Evolutionary conservation across 2,113 vertebrate genomes (phyloP), one percentile per base, ranked within the genome.

Genomic region (Corythaixoides concolor): DNA sequence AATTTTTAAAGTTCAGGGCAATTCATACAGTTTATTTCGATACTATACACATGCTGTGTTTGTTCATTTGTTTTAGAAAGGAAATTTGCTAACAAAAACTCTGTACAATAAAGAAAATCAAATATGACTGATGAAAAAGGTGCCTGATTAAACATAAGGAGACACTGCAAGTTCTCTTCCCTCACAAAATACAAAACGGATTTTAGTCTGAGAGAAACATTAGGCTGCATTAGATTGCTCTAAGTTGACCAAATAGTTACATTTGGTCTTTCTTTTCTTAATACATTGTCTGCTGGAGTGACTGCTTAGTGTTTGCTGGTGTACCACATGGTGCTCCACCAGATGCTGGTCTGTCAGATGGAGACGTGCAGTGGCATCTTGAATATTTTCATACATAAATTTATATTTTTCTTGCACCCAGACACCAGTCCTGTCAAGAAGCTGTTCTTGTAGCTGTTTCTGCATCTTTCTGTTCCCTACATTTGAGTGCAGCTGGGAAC

Each of bases 321-420:
- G n/a, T 67, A 73, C 41, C 55, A 41, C 60, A 85, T 3, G 8
- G 68, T 43, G 23, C 47, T 90, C 32, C 33, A 66, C 76, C 93
- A 97, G 78, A 90, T 96, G 89, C 59, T 94, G 37, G 28, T 79
- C 43, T 89, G 70, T 82, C 86, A 95, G 30, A 64, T 20, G 45
- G 28, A 91, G 11, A 30, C 27, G 35, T 45, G 26, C 13, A 60
- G 22, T 68, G 56, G 27, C 64, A 91, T 88, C 50, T 28, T 35
- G 24, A 97, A 79, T 87, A 89, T 95, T 94, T 90, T 76, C 35
- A 23, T 76, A 73, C 56, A 74, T 69, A 84, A 66, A 83, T 37
- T 50, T 67, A 23, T 7, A 18, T 12, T 58, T 86, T 94, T 50
- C 43, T 89, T 69, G 33, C n/a, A 35, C 30, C 15, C 12, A 32